Base-by-base conservation (phyloP, 2,888 invertebrate genomes). In the Calameuta pallipes region DNA sequence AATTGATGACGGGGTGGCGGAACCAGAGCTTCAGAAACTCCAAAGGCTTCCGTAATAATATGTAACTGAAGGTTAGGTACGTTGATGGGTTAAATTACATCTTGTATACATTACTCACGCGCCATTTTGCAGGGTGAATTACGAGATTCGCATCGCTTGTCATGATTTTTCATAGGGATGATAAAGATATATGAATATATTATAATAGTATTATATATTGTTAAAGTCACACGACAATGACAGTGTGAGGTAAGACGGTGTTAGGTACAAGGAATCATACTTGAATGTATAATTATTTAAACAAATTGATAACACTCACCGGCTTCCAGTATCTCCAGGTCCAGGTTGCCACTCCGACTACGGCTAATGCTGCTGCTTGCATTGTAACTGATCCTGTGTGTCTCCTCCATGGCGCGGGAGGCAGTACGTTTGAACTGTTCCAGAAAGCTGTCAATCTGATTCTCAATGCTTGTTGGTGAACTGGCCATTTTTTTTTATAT, bases 381-480 rank as follows among this genome's bases (percentile, higher is more conserved):
- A 78, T 89, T 87, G 85, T 89, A 89, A 78, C 87, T 85, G 75
- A 83, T 84, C 23, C 82, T 77, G 78, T 82, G 82, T 11, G 82
- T 80, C 83, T 94, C 94, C 85, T 95, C 95, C 94, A 96, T 96
- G 79, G 95, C 95, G 89, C 95, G 95, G 78, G 95, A 95, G 85
- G 96, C 96, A 93, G 95, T 96, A 84, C 95, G 94, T 91, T 96
- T 96, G 91, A 96, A 96, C 91, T 96, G 96, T 93, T 96, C 96
- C 91, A 96, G 92, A 93, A 96, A 96, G 93, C 95, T 95, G 94
- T 96, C 96, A 93, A 96, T 96, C 93, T 96, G 96, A 88, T 95
- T 95, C 93, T 96, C 96, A 91, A 96, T 95, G 86, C 94, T 96
- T 84, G 94, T 94, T 83, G 95, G 94, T 86, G 95, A 94, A 90